Percentiles rank a stretch among this genome's conserved stretches.
Conservation (phyloP, 2,113 vertebrate genomes). For the Limanda limanda region DNA sequence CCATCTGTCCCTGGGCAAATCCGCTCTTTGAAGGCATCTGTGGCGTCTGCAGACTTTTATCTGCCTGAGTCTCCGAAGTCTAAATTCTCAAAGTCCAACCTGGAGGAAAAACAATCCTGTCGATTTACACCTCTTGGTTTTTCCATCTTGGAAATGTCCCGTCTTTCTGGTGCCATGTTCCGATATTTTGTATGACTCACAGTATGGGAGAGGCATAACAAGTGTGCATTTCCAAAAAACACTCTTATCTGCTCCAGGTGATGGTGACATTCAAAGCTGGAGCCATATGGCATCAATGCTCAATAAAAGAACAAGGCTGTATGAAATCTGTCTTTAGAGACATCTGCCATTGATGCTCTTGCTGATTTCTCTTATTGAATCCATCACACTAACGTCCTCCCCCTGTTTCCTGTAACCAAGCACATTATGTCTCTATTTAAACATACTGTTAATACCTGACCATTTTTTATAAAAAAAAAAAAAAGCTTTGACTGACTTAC, state of each 20-base stretch:
- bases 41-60: constrained; percentile 17
- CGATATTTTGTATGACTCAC: constrained; percentile 19
- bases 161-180: constrained; percentile 23
- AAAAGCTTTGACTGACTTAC: no score
- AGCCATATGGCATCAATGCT: no score
- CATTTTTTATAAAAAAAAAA: no score
- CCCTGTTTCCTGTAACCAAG: no score
- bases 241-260: not conserved
- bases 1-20: constrained; percentile 18
- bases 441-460: no score
- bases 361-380: no score
- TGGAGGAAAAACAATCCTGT: constrained; percentile 6
- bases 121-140: constrained; percentile 10
- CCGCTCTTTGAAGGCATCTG: constrained; percentile 10
- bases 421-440: no score
- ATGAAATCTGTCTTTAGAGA: no score
- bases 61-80: constrained; percentile 4
- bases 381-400: no score
- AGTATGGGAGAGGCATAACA: not conserved
- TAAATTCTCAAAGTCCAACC: constrained; percentile 7
- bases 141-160: constrained; percentile 16
- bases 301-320: no score
- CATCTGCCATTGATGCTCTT: no score
- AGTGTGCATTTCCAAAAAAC: not conserved
- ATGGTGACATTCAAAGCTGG: not conserved